Percentiles rank a stretch among this genome's conserved stretches.
phyloP scores from a whole-genome alignment of 1,140 invertebrate genomes.

The Trachymyrmex cornetzi region DNA sequence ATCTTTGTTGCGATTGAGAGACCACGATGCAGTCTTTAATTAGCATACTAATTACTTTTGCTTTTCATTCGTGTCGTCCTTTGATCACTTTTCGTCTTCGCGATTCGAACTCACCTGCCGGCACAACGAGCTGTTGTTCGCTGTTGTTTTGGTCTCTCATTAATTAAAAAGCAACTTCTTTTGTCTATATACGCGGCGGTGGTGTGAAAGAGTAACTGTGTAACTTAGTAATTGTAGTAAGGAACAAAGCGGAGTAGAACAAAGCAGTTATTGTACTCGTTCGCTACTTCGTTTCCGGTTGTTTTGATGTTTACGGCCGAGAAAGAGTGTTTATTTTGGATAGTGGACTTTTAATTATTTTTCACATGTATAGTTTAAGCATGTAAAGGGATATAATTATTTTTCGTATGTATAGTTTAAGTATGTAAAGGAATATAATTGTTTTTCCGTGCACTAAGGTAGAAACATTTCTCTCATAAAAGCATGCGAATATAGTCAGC shows the following conservation, averaged over 20 bases:
- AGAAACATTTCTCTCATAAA: background rate
- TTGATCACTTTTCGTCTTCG: slow-evolving; percentile 40
- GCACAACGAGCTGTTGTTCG: background rate
- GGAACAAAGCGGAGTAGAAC: slow-evolving; percentile 54
- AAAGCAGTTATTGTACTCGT: slow-evolving; percentile 52
- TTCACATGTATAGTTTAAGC: background rate
- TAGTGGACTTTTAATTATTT: slow-evolving; percentile 51
- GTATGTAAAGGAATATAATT: background rate
- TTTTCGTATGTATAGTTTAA: background rate
- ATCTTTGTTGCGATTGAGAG: slow-evolving; percentile 14
- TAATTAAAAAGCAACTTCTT: slow-evolving; percentile 66
- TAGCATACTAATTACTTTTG: slow-evolving; percentile 42
- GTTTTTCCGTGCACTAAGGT: background rate
- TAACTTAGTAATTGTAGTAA: slow-evolving; percentile 60
- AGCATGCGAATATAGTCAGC: background rate
- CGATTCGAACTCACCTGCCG: background rate
- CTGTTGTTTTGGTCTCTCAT: slow-evolving; percentile 39
- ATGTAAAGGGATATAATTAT: too few species aligned
- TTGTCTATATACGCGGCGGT: background rate
- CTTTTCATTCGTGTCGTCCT: slow-evolving; percentile 16
- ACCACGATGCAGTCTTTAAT: slow-evolving; percentile 32
- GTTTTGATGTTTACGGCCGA: slow-evolving; percentile 45
- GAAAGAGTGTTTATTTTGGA: slow-evolving; percentile 39
- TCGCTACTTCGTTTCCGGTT: slow-evolving; percentile 52
- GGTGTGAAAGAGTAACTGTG: slow-evolving; percentile 57